Percentiles rank a stretch among this genome's conserved stretches.
phyloP scores from a whole-genome alignment of 2,113 vertebrate species.

The Varanus komodoensis region DNA sequence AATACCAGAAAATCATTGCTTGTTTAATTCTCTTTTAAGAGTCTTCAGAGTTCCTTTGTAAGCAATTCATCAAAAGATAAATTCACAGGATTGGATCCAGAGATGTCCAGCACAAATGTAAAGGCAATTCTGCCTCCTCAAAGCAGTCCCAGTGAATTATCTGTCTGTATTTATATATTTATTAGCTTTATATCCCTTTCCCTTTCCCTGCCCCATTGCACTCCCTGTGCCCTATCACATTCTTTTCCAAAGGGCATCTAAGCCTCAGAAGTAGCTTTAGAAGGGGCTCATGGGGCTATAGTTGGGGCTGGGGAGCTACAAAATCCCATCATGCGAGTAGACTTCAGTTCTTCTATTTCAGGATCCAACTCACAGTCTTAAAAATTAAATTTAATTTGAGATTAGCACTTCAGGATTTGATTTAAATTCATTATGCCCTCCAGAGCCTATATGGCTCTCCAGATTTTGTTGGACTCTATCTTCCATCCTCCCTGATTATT shows the following conservation, averaged over 20 bases:
- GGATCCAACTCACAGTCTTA: neutral
- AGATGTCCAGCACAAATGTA: neutral
- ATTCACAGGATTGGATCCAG: neutral
- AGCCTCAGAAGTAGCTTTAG: too few relatives aligned
- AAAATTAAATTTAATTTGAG: neutral
- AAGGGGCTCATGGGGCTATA: too few relatives aligned
- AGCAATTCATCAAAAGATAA: neutral
- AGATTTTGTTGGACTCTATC: too few relatives aligned
- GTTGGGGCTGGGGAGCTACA: too few relatives aligned
- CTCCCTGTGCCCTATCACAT: too few relatives aligned
- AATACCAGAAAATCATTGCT: neutral
- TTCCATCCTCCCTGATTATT: too few relatives aligned
- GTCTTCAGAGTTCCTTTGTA: slow-evolving; percentile 20
- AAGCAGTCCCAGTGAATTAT: neutral
- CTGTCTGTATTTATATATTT: too few relatives aligned
- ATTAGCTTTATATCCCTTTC: too few relatives aligned
- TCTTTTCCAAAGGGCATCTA: too few relatives aligned
- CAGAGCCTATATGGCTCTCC: too few relatives aligned
- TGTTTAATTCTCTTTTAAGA: neutral
- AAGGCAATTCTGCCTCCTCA: neutral
- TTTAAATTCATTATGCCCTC: neutral
- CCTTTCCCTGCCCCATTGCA: neutral
- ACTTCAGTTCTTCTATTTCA: too few relatives aligned
- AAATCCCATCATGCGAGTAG: too few relatives aligned
- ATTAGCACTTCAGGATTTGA: neutral